Evolutionary conservation across 2,113 vertebrate species (phyloP), one percentile per base, ranked within the genome.

Genomic region (Sprattus sprattus): DNA sequence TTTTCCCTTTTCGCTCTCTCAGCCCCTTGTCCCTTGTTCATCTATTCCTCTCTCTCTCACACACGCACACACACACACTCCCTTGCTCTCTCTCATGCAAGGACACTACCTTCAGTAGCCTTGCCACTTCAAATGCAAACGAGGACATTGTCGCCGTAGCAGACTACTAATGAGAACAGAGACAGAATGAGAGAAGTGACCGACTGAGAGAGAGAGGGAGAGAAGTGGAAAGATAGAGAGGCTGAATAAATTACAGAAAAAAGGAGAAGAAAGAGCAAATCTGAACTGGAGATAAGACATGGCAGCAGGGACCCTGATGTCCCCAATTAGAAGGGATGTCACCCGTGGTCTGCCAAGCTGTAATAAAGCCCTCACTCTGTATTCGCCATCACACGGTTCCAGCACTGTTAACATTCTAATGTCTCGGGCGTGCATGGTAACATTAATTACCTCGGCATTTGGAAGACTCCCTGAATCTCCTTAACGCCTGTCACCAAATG

Each of bases 341-440:
- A 97, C 97, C 96, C 97, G 96, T 96, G 95, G 96, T 96, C 96
- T 96, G 94, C 96, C 95, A 96, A 95, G 95, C 91, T 95, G 96
- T 97, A 98, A 98, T 99, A 99, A 99, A 99, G 97, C 98, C 97
- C 97, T 98, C 97, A 96, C 97, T 98, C 96, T 94, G 97, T 98
- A 99, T 98, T 99, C 97, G 95, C 95, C 96, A 97, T 97, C 98
- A 97, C 97, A 98, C 94, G 95, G 96, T 95, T 97, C 97, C 96
- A 97, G 97, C 97, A 97, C 97, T 98, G 97, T 99, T 99, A 99
- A 99, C 98, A 99, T 99, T 97, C 96, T 99, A 98, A 99, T 99
- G 97, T 99, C 96, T 97, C 97, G 97, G 97, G 95, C 96, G 97
- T 98, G 97, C 95, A 85, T 90, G 94, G 96, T 96, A 98, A 98